Conservation (phyloP, 2,888 invertebrate species). For the Furcula furcula region DNA sequence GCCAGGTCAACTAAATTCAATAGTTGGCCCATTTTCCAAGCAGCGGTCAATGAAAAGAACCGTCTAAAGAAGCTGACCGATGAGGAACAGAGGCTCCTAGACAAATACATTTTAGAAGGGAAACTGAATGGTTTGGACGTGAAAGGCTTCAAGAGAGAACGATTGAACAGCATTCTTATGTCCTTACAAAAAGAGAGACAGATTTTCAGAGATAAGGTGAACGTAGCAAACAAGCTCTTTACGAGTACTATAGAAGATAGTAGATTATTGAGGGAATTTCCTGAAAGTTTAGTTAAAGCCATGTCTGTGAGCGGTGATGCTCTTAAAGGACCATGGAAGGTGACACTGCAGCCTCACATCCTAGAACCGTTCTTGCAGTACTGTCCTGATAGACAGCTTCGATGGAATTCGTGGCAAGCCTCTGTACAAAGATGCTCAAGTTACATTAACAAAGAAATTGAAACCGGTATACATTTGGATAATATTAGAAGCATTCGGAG, state of each 20-base stretch:
- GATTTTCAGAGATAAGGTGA: constrained; percentile 85
- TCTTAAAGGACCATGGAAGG: constrained; percentile 91
- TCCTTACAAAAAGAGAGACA: constrained; percentile 80
- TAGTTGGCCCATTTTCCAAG: constrained; percentile 85
- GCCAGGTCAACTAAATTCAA: constrained; percentile 89
- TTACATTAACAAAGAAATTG: constrained; percentile 82
- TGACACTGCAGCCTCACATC: constrained; percentile 88
- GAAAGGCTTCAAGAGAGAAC: constrained; percentile 71
- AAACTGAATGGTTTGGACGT: constrained; percentile 91
- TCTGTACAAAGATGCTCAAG: constrained; percentile 86
- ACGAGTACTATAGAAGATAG: constrained; percentile 85
- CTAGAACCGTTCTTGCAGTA: constrained; percentile 90
- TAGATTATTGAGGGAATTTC: constrained; percentile 87
- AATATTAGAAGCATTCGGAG: constrained; percentile 86
- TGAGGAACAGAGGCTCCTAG: constrained; percentile 86
- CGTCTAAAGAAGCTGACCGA: constrained; percentile 70
- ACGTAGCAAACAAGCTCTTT: constrained; percentile 85
- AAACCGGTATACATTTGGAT: constrained; percentile 89
- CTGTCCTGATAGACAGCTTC: constrained; percentile 88
- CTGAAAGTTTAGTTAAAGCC: constrained; percentile 83
- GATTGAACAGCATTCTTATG: constrained; percentile 68
- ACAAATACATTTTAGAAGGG: constrained; percentile 91
- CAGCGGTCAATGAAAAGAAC: constrained; percentile 82
- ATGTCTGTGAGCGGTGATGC: constrained; percentile 84
- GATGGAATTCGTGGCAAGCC: constrained; percentile 94